Conservation (phyloP, 2,113 vertebrate genomes). For the Puma concolor region DNA sequence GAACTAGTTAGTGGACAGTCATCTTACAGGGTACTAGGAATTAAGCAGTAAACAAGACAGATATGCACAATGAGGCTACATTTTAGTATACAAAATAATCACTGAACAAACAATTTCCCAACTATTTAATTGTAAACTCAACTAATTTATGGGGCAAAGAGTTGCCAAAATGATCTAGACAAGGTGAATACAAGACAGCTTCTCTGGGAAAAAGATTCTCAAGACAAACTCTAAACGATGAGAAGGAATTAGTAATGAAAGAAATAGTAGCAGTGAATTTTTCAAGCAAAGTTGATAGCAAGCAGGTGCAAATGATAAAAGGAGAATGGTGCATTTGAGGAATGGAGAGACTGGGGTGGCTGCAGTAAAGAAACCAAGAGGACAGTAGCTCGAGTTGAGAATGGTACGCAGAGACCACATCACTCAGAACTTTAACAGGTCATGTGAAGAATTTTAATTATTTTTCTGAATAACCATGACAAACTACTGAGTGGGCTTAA, state of each 20-base stretch:
- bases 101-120: neutral
- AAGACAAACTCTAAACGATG: neutral
- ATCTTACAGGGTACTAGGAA: neutral
- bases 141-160: neutral
- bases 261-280: neutral
- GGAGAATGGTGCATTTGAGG: neutral
- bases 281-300: neutral
- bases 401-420: neutral
- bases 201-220: neutral
- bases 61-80: rapidly evolving
- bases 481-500: neutral
- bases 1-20: neutral
- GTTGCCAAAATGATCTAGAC: neutral
- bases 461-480: neutral
- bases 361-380: neutral
- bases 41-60: neutral
- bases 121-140: neutral
- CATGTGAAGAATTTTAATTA: neutral
- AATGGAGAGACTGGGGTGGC: neutral
- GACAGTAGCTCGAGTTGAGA: neutral
- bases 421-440: neutral
- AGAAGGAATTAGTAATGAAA: neutral
- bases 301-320: neutral
- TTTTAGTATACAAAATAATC: neutral
- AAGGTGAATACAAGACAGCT: neutral